Conservation (phyloP, 1,140 invertebrate species). For the Papilio xuthus region DNA sequence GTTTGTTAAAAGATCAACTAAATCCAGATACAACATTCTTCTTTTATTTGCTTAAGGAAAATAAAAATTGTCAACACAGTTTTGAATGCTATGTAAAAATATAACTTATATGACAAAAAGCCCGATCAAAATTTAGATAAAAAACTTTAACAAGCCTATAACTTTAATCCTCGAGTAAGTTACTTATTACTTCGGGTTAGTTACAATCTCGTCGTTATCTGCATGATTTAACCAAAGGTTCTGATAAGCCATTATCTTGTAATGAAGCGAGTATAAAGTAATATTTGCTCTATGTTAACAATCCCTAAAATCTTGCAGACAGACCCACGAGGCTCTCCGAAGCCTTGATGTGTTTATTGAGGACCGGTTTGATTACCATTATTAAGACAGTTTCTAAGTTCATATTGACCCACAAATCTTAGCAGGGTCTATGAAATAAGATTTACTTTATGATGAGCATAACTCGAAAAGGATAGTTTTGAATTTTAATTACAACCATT, state of each 20-base stretch:
- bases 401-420: constrained; percentile 29
- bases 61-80: no score
- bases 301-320: constrained; percentile 13
- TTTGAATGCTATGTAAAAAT: background rate
- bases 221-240: constrained; percentile 17
- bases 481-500: background rate
- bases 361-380: constrained; percentile 51
- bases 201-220: background rate
- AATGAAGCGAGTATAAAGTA: constrained; percentile 19
- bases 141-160: background rate
- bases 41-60: no score
- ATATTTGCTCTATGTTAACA: constrained; percentile 29
- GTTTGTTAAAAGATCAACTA: no score
- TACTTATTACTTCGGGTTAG: background rate
- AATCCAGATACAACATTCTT: no score
- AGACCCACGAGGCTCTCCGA: constrained; percentile 38
- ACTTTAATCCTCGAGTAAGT: background rate
- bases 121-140: no score
- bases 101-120: background rate
- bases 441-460: background rate
- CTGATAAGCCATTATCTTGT: constrained; percentile 32
- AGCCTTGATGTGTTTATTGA: constrained; percentile 59
- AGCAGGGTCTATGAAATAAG: constrained; percentile 26
- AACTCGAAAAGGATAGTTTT: background rate
- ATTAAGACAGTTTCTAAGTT: constrained; percentile 40